Evolutionary conservation across 2,113 vertebrate genomes (phyloP).

Genomic region (Columbina picui): DNA sequence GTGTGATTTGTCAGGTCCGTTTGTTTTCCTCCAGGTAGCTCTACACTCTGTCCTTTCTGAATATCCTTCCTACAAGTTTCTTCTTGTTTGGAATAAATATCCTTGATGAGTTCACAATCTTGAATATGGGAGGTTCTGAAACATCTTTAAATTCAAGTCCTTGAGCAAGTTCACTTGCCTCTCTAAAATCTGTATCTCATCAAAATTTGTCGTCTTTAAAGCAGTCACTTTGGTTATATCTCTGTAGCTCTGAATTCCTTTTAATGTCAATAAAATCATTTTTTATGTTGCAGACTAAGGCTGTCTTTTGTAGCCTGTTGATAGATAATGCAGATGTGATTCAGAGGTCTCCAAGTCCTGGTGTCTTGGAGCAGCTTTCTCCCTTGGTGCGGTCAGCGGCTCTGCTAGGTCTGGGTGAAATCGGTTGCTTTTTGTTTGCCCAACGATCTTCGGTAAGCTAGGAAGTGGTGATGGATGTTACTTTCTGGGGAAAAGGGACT

Average conservation of each 20-base stretch:
- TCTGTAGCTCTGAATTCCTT: neutral
- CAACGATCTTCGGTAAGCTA: neutral
- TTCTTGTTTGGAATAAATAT: neutral
- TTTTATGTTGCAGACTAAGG: neutral
- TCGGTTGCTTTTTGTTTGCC: neutral
- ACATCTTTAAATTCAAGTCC: neutral
- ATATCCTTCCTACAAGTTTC: neutral
- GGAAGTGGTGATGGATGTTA: neutral
- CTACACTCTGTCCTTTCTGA: neutral
- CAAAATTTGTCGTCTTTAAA: neutral
- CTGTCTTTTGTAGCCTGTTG: neutral
- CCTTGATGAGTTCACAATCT: neutral
- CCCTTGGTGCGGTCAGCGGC: neutral
- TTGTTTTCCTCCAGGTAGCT: neutral
- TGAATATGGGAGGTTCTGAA: neutral
- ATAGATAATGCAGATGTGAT: rapidly evolving
- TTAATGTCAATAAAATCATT: neutral
- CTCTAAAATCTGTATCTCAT: neutral
- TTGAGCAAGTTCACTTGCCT: neutral
- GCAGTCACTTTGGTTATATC: neutral
- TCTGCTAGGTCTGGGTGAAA: neutral
- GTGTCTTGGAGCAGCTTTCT: neutral
- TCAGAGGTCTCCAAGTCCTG: neutral
- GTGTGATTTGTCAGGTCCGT: neutral
- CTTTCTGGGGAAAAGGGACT: neutral